phyloP scores from a whole-genome alignment of 2,113 vertebrate genomes.

The Neofelis nebulosa region DNA sequence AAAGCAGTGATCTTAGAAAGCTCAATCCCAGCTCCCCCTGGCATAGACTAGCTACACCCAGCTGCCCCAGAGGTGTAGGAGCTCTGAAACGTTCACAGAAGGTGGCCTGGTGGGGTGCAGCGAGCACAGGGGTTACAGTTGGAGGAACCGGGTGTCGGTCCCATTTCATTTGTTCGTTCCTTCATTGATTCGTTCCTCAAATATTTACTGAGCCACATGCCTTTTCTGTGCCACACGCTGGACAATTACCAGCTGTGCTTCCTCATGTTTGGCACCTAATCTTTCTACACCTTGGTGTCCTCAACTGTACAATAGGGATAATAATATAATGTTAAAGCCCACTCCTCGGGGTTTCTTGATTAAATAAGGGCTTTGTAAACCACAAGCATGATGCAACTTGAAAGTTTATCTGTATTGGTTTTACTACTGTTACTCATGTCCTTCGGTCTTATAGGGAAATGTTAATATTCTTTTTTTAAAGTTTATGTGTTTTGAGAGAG shows the following conservation, averaged over 20 bases:
- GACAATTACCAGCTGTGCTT: neutral
- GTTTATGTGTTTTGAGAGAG: too few species aligned
- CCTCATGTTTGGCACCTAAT: neutral
- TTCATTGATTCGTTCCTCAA: neutral
- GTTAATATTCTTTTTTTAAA: too few species aligned
- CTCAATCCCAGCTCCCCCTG: neutral
- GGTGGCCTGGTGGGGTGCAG: neutral
- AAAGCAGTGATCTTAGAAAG: conserved; percentile 50
- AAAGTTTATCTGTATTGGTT: neutral
- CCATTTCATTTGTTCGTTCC: neutral
- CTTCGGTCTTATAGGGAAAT: neutral
- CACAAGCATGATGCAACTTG: neutral
- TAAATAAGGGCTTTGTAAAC: neutral
- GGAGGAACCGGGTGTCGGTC: neutral
- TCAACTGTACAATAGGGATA: neutral
- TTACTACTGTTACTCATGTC: neutral
- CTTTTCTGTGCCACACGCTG: neutral
- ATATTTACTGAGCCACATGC: neutral
- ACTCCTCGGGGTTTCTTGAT: neutral
- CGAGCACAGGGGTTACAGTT: neutral
- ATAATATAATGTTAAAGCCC: neutral
- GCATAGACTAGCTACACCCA: accelerated
- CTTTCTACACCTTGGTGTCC: neutral
- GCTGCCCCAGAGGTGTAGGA: neutral
- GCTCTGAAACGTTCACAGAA: neutral